Evolutionary conservation across 2,888 invertebrate genomes (phyloP).

Genomic region (Litoditis marina): DNA sequence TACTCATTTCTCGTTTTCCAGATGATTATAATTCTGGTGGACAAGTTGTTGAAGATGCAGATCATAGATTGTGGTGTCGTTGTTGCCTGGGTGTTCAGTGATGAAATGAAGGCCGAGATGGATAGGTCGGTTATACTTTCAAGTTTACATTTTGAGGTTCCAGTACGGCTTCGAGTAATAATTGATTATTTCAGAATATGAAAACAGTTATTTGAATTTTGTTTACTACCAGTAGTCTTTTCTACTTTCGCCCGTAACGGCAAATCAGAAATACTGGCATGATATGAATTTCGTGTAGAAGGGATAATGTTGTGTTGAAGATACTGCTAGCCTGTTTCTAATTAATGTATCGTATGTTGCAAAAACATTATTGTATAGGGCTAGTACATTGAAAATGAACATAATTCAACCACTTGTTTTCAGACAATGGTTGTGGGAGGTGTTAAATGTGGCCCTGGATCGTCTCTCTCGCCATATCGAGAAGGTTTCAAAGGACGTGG

Average conservation of each 20-base stretch:
- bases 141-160: too few relatives aligned
- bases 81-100: conserved; percentile 76
- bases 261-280: too few relatives aligned
- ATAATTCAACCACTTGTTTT: conserved; percentile 4
- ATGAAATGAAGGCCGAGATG: conserved; percentile 52
- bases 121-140: conserved; percentile 28
- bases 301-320: too few relatives aligned
- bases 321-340: neutral
- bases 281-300: too few relatives aligned
- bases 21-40: conserved; percentile 91
- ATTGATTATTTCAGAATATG: neutral
- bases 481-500: conserved; percentile 30
- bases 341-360: too few relatives aligned
- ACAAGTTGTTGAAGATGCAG: conserved; percentile 94
- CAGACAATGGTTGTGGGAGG: conserved; percentile 92
- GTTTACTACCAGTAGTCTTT: too few relatives aligned
- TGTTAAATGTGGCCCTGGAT: conserved; percentile 87
- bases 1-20: too few relatives aligned
- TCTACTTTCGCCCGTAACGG: too few relatives aligned
- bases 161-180: neutral
- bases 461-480: conserved; percentile 75
- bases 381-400: too few relatives aligned
- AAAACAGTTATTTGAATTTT: too few relatives aligned
- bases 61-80: conserved; percentile 94
- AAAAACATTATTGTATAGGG: too few relatives aligned